These are phyloP conservation scores for Dromiciops gliroides DNA, from an alignment of 2,113 vertebrate species.

Conservation along the genomic window DNA sequence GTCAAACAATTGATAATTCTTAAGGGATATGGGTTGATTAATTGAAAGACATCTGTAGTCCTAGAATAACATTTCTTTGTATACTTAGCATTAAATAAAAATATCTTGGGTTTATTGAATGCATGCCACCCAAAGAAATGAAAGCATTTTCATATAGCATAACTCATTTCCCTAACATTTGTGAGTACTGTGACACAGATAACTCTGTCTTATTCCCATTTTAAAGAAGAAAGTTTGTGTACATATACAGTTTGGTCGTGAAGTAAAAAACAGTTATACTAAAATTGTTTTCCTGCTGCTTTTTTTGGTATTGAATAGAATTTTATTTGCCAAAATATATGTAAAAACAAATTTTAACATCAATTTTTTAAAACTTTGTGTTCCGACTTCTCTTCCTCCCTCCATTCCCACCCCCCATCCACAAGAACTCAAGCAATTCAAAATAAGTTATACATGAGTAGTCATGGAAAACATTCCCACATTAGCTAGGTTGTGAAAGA, in stretches of 20 bases:
- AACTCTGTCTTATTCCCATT: conserved; percentile 13
- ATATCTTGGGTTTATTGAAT: conserved; percentile 18
- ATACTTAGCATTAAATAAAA: conserved; percentile 40
- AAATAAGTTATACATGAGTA: too few relatives aligned
- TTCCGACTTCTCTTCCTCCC: too few relatives aligned
- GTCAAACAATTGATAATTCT: too few relatives aligned
- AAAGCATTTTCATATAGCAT: neutral
- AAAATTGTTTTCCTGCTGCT: neutral
- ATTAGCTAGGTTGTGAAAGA: too few relatives aligned
- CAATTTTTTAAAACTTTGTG: too few relatives aligned
- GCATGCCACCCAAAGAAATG: conserved; percentile 13
- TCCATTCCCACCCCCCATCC: too few relatives aligned
- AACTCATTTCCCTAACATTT: neutral
- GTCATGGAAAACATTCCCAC: too few relatives aligned
- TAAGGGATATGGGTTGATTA: neutral
- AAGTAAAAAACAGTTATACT: neutral
- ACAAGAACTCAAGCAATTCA: too few relatives aligned
- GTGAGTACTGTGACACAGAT: neutral
- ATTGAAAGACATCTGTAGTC: conserved; percentile 38
- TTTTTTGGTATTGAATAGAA: too few relatives aligned
- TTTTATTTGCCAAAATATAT: too few relatives aligned
- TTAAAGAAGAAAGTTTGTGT: conserved; percentile 39
- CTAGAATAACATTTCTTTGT: conserved; percentile 3
- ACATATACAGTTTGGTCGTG: neutral
- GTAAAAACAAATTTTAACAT: too few relatives aligned